These are phyloP conservation scores for Hypomecis punctinalis DNA, from an alignment of 2,888 invertebrate species.

Conservation along the genomic window DNA sequence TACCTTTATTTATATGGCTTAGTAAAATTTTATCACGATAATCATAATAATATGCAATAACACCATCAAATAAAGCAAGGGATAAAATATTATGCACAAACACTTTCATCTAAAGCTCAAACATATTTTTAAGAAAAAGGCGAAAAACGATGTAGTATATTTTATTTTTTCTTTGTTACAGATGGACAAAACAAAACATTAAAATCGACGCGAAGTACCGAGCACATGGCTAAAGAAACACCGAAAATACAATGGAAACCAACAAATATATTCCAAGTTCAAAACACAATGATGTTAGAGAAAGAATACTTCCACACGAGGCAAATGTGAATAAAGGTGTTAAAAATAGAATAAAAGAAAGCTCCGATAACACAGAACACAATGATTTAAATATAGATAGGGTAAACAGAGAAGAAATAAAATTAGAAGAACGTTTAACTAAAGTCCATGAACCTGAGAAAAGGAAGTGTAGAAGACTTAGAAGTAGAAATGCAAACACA, in stretches of 20 bases:
- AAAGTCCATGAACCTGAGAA: slow-evolving; percentile 3
- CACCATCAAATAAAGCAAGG: too few relatives aligned
- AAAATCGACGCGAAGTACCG: not conserved
- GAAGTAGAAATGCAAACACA: slow-evolving; percentile 71
- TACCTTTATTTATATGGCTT: too few relatives aligned
- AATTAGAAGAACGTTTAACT: not conserved
- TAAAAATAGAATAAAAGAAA: slow-evolving; percentile 2
- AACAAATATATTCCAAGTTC: not conserved
- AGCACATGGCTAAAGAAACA: slow-evolving; percentile 4
- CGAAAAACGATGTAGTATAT: not conserved
- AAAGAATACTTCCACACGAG: not conserved
- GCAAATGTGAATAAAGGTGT: not conserved
- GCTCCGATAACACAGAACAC: not conserved
- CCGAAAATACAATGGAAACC: slow-evolving; percentile 11
- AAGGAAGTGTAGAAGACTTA: slow-evolving; percentile 45
- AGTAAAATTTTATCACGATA: too few relatives aligned
- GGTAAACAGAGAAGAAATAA: not conserved
- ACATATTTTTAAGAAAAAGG: too few relatives aligned
- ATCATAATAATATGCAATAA: too few relatives aligned
- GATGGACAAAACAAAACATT: slow-evolving; percentile 11
- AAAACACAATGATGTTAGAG: not conserved
- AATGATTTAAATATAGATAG: not conserved
- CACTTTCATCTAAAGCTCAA: too few relatives aligned
- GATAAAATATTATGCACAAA: too few relatives aligned
- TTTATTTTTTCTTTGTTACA: slow-evolving; percentile 26